Percentiles rank a stretch among this genome's conserved stretches.
These are phyloP conservation scores for Setophaga coronata DNA, from an alignment of 2,113 vertebrate species.

Conservation along the genomic window DNA sequence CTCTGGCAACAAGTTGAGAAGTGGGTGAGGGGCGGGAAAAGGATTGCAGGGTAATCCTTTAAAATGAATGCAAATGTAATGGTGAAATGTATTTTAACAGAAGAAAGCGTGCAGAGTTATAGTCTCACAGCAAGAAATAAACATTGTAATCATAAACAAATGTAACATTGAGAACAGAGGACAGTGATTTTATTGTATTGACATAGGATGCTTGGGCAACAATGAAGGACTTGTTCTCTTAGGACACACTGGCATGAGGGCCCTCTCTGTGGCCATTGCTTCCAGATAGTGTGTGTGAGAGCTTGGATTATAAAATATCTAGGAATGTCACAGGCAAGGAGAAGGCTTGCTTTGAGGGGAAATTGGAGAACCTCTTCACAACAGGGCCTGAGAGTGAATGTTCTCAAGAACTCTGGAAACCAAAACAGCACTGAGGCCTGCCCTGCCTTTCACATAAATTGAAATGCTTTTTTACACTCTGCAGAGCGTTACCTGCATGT, in stretches of 20 bases:
- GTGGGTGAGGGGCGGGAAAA: not conserved
- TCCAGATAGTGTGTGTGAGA: not conserved
- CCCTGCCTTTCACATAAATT: not conserved
- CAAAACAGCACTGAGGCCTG: not conserved
- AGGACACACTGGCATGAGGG: not conserved
- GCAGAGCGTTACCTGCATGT: not conserved
- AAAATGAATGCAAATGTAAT: too few relatives aligned
- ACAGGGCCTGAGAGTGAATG: not conserved
- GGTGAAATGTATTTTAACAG: not conserved
- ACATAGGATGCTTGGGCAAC: not conserved
- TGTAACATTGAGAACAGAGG: constrained; percentile 16
- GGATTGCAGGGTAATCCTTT: not conserved
- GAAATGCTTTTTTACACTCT: not conserved
- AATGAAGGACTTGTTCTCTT: constrained; percentile 16
- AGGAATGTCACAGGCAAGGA: not conserved
- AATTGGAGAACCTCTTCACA: not conserved
- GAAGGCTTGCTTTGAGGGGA: not conserved
- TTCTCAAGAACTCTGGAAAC: not conserved
- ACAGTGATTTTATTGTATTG: constrained; percentile 51
- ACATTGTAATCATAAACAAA: constrained; percentile 50
- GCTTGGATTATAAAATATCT: not conserved
- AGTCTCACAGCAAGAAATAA: constrained; percentile 29
- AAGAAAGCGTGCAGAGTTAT: not conserved
- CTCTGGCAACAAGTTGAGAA: not conserved
- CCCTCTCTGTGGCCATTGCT: not conserved